Base-by-base conservation (phyloP, 2,113 vertebrate genomes). In the Proterorhinus semilunaris region DNA sequence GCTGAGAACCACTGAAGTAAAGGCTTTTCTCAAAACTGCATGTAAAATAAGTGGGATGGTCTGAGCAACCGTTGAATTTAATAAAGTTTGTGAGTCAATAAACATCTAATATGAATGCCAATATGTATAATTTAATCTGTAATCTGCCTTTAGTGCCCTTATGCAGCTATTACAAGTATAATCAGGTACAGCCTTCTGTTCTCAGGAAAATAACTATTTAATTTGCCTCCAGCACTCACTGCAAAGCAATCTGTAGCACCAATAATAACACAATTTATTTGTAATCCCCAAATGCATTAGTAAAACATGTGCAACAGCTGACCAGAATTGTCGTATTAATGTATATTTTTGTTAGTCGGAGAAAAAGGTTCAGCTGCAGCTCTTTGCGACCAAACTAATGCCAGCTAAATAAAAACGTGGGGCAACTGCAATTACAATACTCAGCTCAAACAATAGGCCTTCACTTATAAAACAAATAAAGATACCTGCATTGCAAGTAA, bases 181-280 rank as follows among this genome's bases (percentile, higher is more conserved):
- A 69, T 68, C 82, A 83, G 75, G 70, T 78, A 62, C 69, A 69
- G 68, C 78, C 83, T 83, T 81, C 59, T 67, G 72, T 84, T 82
- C 87, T 90, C 89, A 90, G 89, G 89, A 84, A 87, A 85, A 71
- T 17, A 74, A 83, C 76, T 70, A 55, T 78, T 74, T 51, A 21
- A 78, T 70, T 74, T 70, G 82, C 85, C 8, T 16, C 17, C 57
- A 65, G 2, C 15, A 71, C 66, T 57, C 12, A 51, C 71, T 83
- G 76, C 76, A 80, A 74, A 71, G 49, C 61, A 59, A 66, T 71
- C 8, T 66, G 9, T 21, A 68, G 13, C 47, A 58, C 45, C 42
- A n/a, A 61, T 61, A n/a, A 8, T 42, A 61, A 5, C 7, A 51
- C 12, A 15, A 6, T 15, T 10, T 6, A 3, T 51, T 13, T 13